Evolutionary conservation across 2,888 invertebrate genomes (phyloP), one percentile per base, ranked within the genome.

Genomic region (Eupithecia vulgata): DNA sequence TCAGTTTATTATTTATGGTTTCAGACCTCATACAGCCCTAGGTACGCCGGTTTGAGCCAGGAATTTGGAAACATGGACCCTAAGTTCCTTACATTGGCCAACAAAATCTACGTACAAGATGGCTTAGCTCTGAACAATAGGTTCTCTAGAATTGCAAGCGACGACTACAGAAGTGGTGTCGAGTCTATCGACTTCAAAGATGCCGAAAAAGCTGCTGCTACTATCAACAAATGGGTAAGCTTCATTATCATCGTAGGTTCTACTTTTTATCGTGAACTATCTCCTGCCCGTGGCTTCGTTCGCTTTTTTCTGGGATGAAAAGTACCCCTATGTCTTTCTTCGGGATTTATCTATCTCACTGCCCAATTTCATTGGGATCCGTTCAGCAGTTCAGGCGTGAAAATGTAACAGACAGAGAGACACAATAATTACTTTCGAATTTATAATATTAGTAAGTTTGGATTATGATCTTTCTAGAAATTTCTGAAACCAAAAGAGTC

Each of bases 21-120:
- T 17, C 81, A 88, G 88, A 69, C 81, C 12, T 69, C 80, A 13
- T 79, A 82, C 0, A 80, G 80, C n/a, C n/a, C 7, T 1, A 15
- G 25, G 0, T 89, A 84, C 79, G 80, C 81, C 17, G 25, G 73
- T 0, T 76, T 89, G 6, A 86, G 81, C 71, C 67, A 79, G 34
- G 74, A 69, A 42, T 85, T 86, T 67, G 78, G 82, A 1, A 70
- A 77, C 1, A 76, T 88, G 81, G 82, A 87, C 77, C 81, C 83
- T 0, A 81, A 78, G 4, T 85, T 80, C 71, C 70, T 90, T 67
- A 84, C 84, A 0, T 78, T 89, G 15, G 87, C 87, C 37, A 87
- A 88, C 81, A 89, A 87, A 78, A 78, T 89, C 35, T 86, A 85
- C 76, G 84, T 90, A 6, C 76, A 81, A 1, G 30, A 85, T 4